Evolutionary conservation across 2,113 vertebrate species (phyloP).

Genomic region (Bos javanicus): DNA sequence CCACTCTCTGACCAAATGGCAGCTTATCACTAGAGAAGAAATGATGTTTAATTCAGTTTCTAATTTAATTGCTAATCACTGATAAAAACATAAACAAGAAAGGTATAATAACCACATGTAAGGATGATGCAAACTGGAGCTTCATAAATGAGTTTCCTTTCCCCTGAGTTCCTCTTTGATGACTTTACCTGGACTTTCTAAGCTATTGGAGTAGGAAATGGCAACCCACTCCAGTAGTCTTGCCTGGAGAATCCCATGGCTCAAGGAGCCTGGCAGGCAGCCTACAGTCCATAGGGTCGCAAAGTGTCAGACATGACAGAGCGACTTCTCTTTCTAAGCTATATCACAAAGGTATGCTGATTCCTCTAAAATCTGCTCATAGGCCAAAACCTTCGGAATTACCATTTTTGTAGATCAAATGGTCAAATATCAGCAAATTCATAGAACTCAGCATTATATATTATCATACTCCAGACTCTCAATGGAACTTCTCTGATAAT

Average conservation of each 20-base stretch:
- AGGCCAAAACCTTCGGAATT: not conserved
- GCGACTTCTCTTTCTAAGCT: not conserved
- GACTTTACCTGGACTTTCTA: not conserved
- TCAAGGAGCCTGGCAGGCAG: not conserved
- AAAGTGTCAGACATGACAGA: not conserved
- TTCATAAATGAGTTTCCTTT: not conserved
- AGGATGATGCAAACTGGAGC: not conserved
- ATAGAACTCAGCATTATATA: not conserved
- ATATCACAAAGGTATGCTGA: not conserved
- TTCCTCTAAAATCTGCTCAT: not conserved
- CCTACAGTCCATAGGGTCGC: not conserved
- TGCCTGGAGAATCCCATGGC: not conserved
- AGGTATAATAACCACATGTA: not conserved
- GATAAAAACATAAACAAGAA: not conserved
- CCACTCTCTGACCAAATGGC: not conserved
- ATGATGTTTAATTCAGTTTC: not conserved
- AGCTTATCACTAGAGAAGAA: not conserved
- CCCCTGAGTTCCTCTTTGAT: not conserved
- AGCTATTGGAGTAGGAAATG: not conserved
- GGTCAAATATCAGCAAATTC: not conserved
- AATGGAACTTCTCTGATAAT: not conserved
- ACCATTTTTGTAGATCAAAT: not conserved
- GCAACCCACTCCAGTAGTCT: not conserved
- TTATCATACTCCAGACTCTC: not conserved
- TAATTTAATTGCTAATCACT: not conserved